Base-by-base conservation (phyloP, 2,888 invertebrate species). In the Drosophila anceps region DNA sequence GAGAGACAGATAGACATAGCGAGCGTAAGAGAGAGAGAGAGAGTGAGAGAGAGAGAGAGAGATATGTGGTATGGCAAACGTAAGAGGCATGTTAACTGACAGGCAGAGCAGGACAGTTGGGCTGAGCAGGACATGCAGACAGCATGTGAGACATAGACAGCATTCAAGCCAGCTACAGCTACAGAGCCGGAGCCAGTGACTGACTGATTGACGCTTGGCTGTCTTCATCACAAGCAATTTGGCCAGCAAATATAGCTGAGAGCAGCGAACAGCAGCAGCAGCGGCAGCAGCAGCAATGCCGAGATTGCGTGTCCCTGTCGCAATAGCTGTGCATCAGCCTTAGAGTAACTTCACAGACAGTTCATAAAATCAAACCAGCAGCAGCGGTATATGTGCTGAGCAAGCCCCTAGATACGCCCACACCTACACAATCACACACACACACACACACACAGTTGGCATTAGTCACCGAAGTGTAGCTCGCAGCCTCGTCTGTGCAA, bases 171-270 rank as follows among this genome's bases (percentile, higher is more conserved):
- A 62, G 50, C 39, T 12, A 9, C 48, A 62, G 50, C 39, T 12
- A 9, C 48, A 60, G 46, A 55, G 60, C 37, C 65, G 53, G 50
- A 61, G 51, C 31, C 79, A 74, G 71, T 73, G 82, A 79, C 83
- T 83, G 81, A 82, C 87, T 85, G 85, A 85, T 85, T 87, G 88
- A 87, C 88, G 85, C 83, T 86, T 78, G 85, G 81, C 88, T 85
- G 88, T 88, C 88, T 88, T 88, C 88, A 88, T 86, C 86, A 86
- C 86, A 86, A 88, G 86, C 88, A 85, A 85, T 86, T 86, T 87
- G 84, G 86, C 84, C 86, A 69, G 79, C 86, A 86, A 83, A 86
- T 78, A 86, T 44, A 48, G 69, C 73, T 57, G 48, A 57, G 53
- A 59, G 55, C 31, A 48, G 48, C 31, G 31, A 31, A 35, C 20